Evolutionary conservation across 2,888 invertebrate genomes (phyloP).

Genomic region (Stenurella melanura): DNA sequence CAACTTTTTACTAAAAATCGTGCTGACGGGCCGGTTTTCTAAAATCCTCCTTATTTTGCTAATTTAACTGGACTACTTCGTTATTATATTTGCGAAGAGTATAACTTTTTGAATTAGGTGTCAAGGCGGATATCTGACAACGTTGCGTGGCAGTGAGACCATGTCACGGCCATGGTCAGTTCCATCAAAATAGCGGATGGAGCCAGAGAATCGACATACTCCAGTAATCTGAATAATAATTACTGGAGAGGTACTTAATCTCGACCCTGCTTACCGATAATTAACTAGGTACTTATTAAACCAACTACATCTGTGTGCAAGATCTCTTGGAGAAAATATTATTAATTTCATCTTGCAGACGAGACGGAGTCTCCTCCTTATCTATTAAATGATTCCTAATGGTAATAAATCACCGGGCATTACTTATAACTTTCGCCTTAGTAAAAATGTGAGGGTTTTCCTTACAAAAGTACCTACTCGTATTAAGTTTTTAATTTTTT

Average conservation of each 20-base stretch:
- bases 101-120: background rate
- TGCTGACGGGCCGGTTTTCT: too few relatives aligned
- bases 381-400: background rate
- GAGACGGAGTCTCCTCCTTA: conserved; percentile 43
- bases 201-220: conserved; percentile 50
- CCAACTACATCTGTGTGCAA: conserved; percentile 15
- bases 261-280: conserved; percentile 29
- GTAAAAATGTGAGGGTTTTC: too few relatives aligned
- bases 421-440: background rate
- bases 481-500: too few relatives aligned
- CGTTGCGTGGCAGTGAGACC: conserved; percentile 11
- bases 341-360: conserved; percentile 35
- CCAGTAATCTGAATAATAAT: conserved; percentile 47
- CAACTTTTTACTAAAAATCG: too few relatives aligned
- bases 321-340: conserved; percentile 40
- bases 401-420: background rate
- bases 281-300: conserved; percentile 6
- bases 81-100: too few relatives aligned
- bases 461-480: too few relatives aligned
- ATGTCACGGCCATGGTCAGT: conserved; percentile 39
- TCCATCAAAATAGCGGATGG: conserved; percentile 44
- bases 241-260: conserved; percentile 44
- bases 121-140: conserved; percentile 2
- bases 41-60: too few relatives aligned
- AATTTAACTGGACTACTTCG: too few relatives aligned